Percentiles rank a stretch among this genome's conserved stretches.
These are phyloP conservation scores for Drosophila fulvimacula DNA, from an alignment of 2,888 invertebrate genomes.

Conservation along the genomic window DNA sequence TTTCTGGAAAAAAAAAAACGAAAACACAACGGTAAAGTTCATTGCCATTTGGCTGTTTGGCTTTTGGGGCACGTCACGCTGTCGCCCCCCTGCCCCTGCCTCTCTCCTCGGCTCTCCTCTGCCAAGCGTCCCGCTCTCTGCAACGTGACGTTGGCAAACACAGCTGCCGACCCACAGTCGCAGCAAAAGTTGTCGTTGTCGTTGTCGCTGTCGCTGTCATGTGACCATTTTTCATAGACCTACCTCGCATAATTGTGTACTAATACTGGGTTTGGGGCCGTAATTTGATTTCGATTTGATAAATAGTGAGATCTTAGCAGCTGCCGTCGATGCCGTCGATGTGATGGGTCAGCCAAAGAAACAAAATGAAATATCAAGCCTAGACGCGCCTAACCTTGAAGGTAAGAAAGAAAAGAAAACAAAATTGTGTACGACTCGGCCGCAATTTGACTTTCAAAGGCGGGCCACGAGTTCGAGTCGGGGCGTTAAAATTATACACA, in stretches of 20 bases:
- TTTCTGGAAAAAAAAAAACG: conserved; percentile 44
- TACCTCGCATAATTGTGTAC: conserved; percentile 26
- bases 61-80: conserved; percentile 60
- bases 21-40: conserved; percentile 77
- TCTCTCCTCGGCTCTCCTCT: background rate
- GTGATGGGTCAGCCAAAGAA: conserved; percentile 31
- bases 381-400: conserved; percentile 58
- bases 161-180: conserved; percentile 68
- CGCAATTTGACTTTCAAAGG: conserved; percentile 42
- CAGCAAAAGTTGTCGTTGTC: conserved; percentile 23
- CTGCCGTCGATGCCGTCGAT: conserved; percentile 49
- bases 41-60: conserved; percentile 73
- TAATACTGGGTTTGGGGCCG: conserved; percentile 23
- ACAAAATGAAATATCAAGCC: background rate
- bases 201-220: conserved; percentile 43
- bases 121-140: background rate
- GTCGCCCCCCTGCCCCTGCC: conserved; percentile 3
- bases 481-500: conserved; percentile 57
- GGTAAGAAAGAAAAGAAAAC: conserved; percentile 4
- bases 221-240: conserved; percentile 71
- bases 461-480: conserved; percentile 54
- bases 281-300: conserved; percentile 62
- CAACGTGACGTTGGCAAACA: conserved; percentile 66
- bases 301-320: conserved; percentile 44
- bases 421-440: conserved; percentile 24